phyloP scores from a whole-genome alignment of 1,140 invertebrate species.

The Drosophila burlai region DNA sequence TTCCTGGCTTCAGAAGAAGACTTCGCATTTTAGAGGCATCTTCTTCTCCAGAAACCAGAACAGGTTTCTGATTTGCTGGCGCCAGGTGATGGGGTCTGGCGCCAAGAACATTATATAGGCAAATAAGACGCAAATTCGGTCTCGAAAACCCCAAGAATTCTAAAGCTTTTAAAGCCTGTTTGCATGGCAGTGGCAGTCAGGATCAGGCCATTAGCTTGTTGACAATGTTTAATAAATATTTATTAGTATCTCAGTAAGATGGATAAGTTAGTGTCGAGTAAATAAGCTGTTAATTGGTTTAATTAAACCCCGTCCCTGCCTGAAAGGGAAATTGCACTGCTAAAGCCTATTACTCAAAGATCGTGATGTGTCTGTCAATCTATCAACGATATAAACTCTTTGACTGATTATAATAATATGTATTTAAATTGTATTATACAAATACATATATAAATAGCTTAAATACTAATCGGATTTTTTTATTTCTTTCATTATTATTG shows the following conservation, averaged over 20 bases:
- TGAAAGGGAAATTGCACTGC: slow-evolving; percentile 8
- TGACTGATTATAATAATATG: background rate
- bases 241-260: background rate
- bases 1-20: background rate
- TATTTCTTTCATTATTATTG: too few relatives aligned
- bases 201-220: background rate
- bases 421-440: background rate
- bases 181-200: background rate
- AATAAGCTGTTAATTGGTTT: slow-evolving; percentile 34
- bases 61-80: slow-evolving; percentile 25
- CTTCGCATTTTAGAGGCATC: background rate
- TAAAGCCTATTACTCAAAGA: background rate
- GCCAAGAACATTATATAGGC: slow-evolving; percentile 54
- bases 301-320: slow-evolving; percentile 20
- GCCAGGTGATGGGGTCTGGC: slow-evolving; percentile 20
- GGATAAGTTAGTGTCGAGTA: background rate
- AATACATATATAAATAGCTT: background rate
- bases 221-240: background rate
- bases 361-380: slow-evolving; percentile 42
- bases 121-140: slow-evolving; percentile 43
- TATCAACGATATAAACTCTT: background rate
- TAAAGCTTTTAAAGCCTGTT: slow-evolving; percentile 20
- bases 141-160: background rate
- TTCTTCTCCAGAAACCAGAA: slow-evolving; percentile 26
- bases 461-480: background rate